These are phyloP conservation scores for Scaptodrosophila lebanonensis DNA, from an alignment of 1,140 invertebrate genomes.

Conservation along the genomic window DNA sequence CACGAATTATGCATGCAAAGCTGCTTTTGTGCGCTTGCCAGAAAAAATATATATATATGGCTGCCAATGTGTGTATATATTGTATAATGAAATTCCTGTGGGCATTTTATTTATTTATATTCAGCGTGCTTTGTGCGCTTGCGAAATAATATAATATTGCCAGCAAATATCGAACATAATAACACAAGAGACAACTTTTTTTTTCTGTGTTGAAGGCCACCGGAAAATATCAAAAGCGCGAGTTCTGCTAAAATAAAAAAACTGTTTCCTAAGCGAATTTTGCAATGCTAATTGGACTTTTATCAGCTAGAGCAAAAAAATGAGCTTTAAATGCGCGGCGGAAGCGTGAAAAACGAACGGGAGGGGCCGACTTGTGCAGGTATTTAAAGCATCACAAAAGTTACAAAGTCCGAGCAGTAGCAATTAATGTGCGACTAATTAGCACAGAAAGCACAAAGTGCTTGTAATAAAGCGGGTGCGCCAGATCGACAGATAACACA, in stretches of 20 bases:
- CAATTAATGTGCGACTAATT: conserved; percentile 36
- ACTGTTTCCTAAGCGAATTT: conserved; percentile 45
- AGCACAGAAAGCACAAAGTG: conserved; percentile 54
- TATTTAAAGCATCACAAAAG: conserved; percentile 42
- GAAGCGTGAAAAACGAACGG: not conserved
- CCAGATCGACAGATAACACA: conserved; percentile 38
- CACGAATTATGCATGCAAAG: conserved; percentile 59
- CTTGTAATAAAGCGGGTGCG: conserved; percentile 29
- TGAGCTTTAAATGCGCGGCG: too few relatives aligned
- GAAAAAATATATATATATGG: conserved; percentile 7
- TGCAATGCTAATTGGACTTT: conserved; percentile 55
- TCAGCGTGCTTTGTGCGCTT: too few relatives aligned
- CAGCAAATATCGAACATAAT: too few relatives aligned
- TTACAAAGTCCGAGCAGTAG: conserved; percentile 58
- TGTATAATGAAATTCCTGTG: conserved; percentile 47
- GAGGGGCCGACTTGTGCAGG: too few relatives aligned
- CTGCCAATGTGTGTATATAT: too few relatives aligned
- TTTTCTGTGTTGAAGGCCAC: too few relatives aligned
- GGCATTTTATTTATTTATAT: conserved; percentile 54
- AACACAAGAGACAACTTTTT: too few relatives aligned
- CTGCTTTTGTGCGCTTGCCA: conserved; percentile 23
- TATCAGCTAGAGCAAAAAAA: conserved; percentile 48
- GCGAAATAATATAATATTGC: too few relatives aligned
- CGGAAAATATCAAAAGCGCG: too few relatives aligned
- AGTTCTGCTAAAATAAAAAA: too few relatives aligned